Evolutionary conservation across 2,797 vertebrate genomes (phyloP), one percentile per base, ranked within the genome.

Genomic region (Chloroceryle inda): DNA sequence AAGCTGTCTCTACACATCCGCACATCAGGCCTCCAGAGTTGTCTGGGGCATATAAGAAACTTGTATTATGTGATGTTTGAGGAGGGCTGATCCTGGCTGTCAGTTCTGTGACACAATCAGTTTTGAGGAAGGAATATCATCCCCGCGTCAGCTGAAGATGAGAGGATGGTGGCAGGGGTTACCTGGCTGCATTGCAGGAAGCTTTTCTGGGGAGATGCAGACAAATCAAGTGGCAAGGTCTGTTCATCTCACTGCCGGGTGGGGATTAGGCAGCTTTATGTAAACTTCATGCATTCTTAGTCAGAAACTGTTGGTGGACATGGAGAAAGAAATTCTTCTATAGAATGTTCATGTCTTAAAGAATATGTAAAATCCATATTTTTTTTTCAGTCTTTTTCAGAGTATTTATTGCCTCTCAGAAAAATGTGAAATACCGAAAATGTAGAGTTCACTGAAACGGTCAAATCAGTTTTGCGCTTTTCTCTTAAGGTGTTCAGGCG

Each of bases 31-130:
- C 97, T 94, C 89, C 89, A 71, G 52, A 87, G 68, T 58, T 92
- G 68, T 79, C 94, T 89, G 92, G 76, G 74, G 77, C 84, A 68
- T 73, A 64, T 74, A 67, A 16, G 67, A 77, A 94, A 91, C 75
- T 88, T 56, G 40, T 73, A 33, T 88, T 93, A 69, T 89, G 89
- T 86, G 87, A 82, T 95, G 85, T 83, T 93, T 96, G 89, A 73
- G 29, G 89, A 92, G 93, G 80, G 66, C 49, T 94, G 82, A 16
- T 89, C 88, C 87, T 91, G 69, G 93, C 89, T 96, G 92, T 95
- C 92, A 92, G 88, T 80, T 92, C 56, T 76, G 59, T 87, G 92
- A 94, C 84, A 72, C 3, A 14, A 71, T 91, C 92, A 96, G 29
- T 91, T 21, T 79, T 83, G 90, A 92, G 82, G 59, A 85, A 92